Evolutionary conservation across 35 echinoderm and acorn worm genomes (phyloP), one percentile per base, ranked within the genome.

Genomic region (Ophioderma brevispina): DNA sequence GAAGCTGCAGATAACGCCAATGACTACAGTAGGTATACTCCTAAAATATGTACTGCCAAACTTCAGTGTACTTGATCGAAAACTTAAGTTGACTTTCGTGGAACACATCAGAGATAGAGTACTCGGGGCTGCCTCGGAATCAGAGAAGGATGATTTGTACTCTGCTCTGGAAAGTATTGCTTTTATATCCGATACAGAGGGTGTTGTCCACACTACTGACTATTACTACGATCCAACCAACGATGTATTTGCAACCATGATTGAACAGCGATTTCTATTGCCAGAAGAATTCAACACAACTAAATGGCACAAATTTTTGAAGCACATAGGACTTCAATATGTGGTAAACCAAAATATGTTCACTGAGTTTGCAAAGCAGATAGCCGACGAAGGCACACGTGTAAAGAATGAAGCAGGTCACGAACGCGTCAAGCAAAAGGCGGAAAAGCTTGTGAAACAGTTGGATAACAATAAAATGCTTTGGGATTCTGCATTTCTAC

Each of bases 31-130:
- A 28, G 83, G 43, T 0, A 63, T 85, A n/a, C 70, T 64, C 28
- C n/a, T 85, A 32, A 63, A 85, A 37, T 85, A 63, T 40, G 33
- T 85, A 64, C 83, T 85, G 63, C 83, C 83, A 31, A 85, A 59
- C 35, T 85, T 85, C 28, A 23, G 17, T 34, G 3, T n/a, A 21
- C 52, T 85, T 8, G 70, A 23, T 63, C 0, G 11, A 1, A 1
- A 75, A 1, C 18, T 14, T 23, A 31, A 85, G 36, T 1, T 85
- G 0, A 1, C 0, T 0, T 59, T 64, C 37, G 31, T 85, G 0
- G 37, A 85, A 33, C 25, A 59, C 13, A 85, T 85, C 33, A 38
- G 52, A 85, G 56, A 85, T 59, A 34, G 70, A 37, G 46, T 85
- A 17, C 19, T 85, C 21, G 0, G 11, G 10, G 0, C 0, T 34